These are phyloP conservation scores for Lochmaea crataegi DNA, from an alignment of 2,888 invertebrate genomes.

Conservation along the genomic window DNA sequence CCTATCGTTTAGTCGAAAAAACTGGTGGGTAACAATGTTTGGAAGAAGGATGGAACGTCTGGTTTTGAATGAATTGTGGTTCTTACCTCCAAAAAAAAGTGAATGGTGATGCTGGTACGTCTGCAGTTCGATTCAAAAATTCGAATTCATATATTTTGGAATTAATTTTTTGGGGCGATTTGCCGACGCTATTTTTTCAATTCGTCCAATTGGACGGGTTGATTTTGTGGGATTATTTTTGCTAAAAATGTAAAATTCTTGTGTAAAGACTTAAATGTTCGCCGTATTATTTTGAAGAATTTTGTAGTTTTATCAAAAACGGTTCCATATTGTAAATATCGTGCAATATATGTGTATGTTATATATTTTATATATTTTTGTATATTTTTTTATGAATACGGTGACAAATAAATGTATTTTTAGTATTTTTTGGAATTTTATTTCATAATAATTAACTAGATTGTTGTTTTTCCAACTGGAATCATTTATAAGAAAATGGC, in stretches of 20 bases:
- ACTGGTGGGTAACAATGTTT: not conserved
- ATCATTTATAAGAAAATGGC: too few species aligned
- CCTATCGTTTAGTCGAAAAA: not conserved
- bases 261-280: constrained; percentile 50
- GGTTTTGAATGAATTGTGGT: constrained; percentile 18
- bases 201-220: constrained; percentile 28
- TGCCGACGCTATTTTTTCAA: constrained; percentile 24
- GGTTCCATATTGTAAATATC: constrained; percentile 58
- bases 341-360: constrained; percentile 60
- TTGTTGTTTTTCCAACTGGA: too few species aligned
- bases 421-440: constrained; percentile 33
- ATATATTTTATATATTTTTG: constrained; percentile 57
- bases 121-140: constrained; percentile 21
- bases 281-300: constrained; percentile 46
- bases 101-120: constrained; percentile 46
- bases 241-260: constrained; percentile 43
- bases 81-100: constrained; percentile 29
- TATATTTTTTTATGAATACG: constrained; percentile 57
- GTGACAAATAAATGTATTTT: constrained; percentile 60
- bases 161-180: constrained; percentile 17
- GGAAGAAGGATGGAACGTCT: constrained; percentile 5
- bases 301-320: constrained; percentile 38
- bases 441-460: not conserved
- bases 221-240: constrained; percentile 33
- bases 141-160: constrained; percentile 12